Base-by-base conservation (phyloP, 2,888 invertebrate species). In the Cremastinae sp. region DNA sequence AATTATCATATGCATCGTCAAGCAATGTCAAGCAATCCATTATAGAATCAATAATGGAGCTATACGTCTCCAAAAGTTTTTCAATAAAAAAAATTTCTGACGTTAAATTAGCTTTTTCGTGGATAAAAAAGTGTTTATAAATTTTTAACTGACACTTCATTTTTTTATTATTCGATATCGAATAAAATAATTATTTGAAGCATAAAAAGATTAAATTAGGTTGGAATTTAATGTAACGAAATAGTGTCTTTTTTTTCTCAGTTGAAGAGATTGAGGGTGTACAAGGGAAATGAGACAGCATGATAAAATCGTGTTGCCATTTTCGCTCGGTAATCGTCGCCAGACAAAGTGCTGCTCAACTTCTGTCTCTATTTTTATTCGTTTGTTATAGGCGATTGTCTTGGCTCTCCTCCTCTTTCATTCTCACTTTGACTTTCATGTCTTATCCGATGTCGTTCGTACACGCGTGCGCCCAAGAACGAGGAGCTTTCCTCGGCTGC, bases 281-380 rank as follows among this genome's bases (percentile, higher is more conserved):
- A 36, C 16, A 34, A n/a, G 7, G 41, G 28, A 58, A 74, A 51
- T 36, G 56, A 38, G 56, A 58, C 45, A 49, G 54, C 34, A 49
- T 75, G 81, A 80, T 79, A 74, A 83, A 81, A 61, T 78, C 72
- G 72, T 78, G 80, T 51, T 43, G 68, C 62, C 68, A 80, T 87
- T 84, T 85, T 85, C 84, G 84, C 78, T 78, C 78, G 77, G 83
- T 83, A 84, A 84, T 84, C 81, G 80, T 59, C 70, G 64, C 71
- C 59, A 58, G 68, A 64, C 51, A 64, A 66, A 76, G 64, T 64
- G 72, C 43, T 58, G n/a, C 10, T 45, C 43, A 9, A 41, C 28
- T 69, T 28, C 51, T 51, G 41, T 38, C 54, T 68, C 47, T 16
- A 58, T 59, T 43, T 61, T 49, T 14, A 22, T 53, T 28, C n/a